Conservation (phyloP, 2,797 vertebrate species). For the Ctenosaura bakeri region DNA sequence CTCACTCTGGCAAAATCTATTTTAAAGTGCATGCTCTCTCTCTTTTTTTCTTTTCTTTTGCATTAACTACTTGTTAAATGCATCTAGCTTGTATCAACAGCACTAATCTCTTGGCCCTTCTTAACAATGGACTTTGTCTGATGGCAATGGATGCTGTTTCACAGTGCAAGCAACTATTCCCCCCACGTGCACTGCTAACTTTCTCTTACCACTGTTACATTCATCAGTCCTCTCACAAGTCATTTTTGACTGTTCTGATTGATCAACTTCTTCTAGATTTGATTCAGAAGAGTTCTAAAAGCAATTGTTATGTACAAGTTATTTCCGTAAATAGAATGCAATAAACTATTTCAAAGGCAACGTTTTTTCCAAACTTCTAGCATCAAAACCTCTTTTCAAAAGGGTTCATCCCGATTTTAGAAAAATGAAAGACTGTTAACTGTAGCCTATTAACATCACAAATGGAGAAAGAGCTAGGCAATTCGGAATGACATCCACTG, state of each 20-base stretch:
- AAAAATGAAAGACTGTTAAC: no score
- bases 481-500: no score
- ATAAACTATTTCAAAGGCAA: no score
- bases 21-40: no score
- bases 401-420: no score
- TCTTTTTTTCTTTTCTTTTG: no score
- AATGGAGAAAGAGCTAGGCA: no score
- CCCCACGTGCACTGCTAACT: neutral
- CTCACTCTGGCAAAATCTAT: no score
- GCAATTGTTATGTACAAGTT: neutral
- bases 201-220: constrained; percentile 54
- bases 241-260: constrained; percentile 35
- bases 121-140: neutral
- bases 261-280: constrained; percentile 47
- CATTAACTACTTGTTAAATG: neutral
- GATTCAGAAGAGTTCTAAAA: constrained; percentile 12
- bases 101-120: neutral
- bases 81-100: neutral
- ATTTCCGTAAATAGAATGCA: neutral
- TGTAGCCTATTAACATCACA: no score
- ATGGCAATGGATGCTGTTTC: neutral
- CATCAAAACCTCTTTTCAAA: no score
- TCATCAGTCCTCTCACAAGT: constrained; percentile 50
- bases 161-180: neutral
- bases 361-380: no score